Evolutionary conservation across 2,888 invertebrate genomes (phyloP).

Genomic region (Ashinkailepas kermadecensis): DNA sequence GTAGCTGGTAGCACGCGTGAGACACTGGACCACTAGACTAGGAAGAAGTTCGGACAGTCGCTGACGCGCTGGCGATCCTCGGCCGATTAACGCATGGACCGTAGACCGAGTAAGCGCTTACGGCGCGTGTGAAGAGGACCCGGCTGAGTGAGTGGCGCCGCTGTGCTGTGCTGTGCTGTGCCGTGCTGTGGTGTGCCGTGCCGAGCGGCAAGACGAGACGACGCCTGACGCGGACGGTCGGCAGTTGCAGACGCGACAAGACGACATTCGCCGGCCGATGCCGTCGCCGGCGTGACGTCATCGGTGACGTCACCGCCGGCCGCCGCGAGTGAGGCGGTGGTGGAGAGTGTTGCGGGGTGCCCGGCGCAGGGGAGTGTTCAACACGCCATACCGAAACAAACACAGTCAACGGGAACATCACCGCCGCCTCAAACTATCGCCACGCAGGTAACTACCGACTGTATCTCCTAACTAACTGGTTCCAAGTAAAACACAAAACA

Average conservation of each 20-base stretch:
- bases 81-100: not conserved
- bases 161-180: not conserved
- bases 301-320: no score
- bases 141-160: not conserved
- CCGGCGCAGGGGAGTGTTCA: not conserved
- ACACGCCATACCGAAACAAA: not conserved
- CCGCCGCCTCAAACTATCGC: conserved; percentile 19
- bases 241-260: not conserved
- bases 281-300: no score
- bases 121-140: not conserved
- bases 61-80: not conserved
- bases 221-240: not conserved
- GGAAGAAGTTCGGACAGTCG: not conserved
- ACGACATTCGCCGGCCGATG: no score
- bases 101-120: not conserved
- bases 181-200: not conserved
- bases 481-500: no score
- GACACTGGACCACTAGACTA: not conserved
- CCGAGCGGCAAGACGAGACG: not conserved
- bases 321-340: not conserved
- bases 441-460: not conserved
- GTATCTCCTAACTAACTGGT: no score
- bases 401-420: not conserved
- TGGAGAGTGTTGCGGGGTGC: not conserved
- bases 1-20: not conserved